Conservation (phyloP, 2,113 vertebrate genomes). For the Amphiprion ocellaris region DNA sequence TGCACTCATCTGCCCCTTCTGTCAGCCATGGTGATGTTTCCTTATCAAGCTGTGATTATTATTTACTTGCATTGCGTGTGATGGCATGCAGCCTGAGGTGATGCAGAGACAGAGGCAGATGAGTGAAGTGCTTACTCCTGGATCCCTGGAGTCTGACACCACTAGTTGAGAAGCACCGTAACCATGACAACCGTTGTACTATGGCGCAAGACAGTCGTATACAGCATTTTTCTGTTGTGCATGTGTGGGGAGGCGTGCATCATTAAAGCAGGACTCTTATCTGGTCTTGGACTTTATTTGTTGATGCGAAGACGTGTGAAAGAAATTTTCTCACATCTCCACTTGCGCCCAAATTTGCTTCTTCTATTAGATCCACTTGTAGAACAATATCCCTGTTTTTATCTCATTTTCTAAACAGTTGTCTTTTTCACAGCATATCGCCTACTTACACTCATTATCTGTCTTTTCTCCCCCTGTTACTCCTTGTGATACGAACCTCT, state of each 20-base stretch:
- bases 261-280: constrained; percentile 6
- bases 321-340: constrained; percentile 26
- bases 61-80: constrained; percentile 45
- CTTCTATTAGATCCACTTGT: constrained; percentile 1
- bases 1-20: not conserved
- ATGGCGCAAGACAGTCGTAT: constrained; percentile 36
- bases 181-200: constrained; percentile 80
- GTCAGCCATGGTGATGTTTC: not conserved
- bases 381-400: not conserved
- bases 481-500: not conserved
- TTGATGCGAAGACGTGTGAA: constrained; percentile 4
- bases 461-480: not conserved
- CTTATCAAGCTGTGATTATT: constrained; percentile 23
- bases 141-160: constrained; percentile 58
- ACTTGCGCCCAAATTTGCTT: not conserved
- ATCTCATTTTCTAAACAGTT: constrained; percentile 23
- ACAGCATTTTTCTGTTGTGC: constrained; percentile 30
- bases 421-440: constrained; percentile 30
- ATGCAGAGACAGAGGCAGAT: constrained; percentile 43
- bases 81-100: constrained; percentile 50
- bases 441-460: constrained; percentile 9
- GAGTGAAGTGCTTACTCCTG: constrained; percentile 45
- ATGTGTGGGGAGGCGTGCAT: constrained; percentile 8
- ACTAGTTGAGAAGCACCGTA: constrained; percentile 64
- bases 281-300: constrained; percentile 37